A percentile compares a stretch with the other conserved stretches of the same genome.
phyloP scores from a whole-genome alignment of 2,113 vertebrate genomes.

The Irena cyanogastra region DNA sequence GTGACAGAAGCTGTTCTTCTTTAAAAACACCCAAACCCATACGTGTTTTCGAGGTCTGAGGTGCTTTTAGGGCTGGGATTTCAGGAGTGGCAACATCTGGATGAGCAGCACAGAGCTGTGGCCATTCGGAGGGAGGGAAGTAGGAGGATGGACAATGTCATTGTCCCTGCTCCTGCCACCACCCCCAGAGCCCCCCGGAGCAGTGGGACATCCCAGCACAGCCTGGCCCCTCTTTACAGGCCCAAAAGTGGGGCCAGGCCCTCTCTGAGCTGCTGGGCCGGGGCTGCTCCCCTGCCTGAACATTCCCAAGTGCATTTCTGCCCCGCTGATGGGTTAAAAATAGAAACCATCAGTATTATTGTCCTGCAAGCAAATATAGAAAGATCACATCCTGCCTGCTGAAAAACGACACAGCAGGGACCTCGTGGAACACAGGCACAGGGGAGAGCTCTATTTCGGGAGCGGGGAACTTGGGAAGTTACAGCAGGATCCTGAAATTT shows the following conservation, averaged over 20 bases:
- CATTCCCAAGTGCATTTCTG: background rate
- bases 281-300: background rate
- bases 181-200: fast-evolving
- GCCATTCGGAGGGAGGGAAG: no score
- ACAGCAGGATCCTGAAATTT: fast-evolving
- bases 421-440: fast-evolving
- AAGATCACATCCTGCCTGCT: background rate
- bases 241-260: fast-evolving
- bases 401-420: background rate
- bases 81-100: background rate
- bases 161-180: background rate
- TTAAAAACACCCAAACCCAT: background rate
- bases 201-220: background rate
- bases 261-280: background rate
- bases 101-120: background rate
- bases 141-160: background rate
- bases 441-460: background rate
- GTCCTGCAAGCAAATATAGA: slow-evolving; percentile 10
- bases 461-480: background rate
- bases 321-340: background rate
- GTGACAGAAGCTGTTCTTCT: background rate
- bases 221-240: background rate
- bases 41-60: background rate
- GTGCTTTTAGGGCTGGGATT: background rate
- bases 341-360: background rate